Percentiles rank a stretch among this genome's conserved stretches.
Conservation (phyloP, 2,113 vertebrate species). For the Buteo buteo region DNA sequence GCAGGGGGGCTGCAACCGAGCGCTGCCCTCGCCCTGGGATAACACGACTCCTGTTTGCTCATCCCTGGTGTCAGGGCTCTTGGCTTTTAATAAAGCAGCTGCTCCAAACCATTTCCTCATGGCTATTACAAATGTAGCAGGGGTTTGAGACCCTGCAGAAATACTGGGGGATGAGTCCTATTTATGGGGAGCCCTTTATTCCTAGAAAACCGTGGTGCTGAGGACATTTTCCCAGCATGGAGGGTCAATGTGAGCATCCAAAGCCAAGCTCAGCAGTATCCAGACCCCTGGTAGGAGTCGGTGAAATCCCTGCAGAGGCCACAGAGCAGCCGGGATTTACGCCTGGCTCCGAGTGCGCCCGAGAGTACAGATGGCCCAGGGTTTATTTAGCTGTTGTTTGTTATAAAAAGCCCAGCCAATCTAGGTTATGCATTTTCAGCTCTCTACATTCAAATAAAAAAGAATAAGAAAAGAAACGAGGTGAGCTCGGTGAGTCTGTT, state of each 20-base stretch:
- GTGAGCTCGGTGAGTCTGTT: background rate
- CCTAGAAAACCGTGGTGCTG: background rate
- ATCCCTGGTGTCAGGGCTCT: background rate
- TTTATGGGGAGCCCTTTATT: background rate
- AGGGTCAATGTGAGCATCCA: background rate
- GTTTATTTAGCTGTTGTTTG: background rate
- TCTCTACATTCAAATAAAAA: background rate
- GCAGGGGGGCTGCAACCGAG: too few species aligned
- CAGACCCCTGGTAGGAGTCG: background rate
- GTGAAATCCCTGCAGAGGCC: background rate
- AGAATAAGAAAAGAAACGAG: background rate
- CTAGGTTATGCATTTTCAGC: background rate
- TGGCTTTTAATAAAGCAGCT: background rate
- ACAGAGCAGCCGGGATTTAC: background rate
- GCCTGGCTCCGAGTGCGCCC: rapidly evolving
- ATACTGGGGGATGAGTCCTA: background rate
- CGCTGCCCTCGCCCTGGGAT: background rate
- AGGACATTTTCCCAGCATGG: rapidly evolving
- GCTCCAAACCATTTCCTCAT: background rate
- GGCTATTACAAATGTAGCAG: background rate
- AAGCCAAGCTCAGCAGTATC: background rate
- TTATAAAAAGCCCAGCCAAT: background rate
- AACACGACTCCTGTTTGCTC: background rate
- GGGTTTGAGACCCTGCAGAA: background rate
- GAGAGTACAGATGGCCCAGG: background rate